Evolutionary conservation across 2,113 vertebrate genomes (phyloP).

Genomic region (Misgurnus mizolepis): DNA sequence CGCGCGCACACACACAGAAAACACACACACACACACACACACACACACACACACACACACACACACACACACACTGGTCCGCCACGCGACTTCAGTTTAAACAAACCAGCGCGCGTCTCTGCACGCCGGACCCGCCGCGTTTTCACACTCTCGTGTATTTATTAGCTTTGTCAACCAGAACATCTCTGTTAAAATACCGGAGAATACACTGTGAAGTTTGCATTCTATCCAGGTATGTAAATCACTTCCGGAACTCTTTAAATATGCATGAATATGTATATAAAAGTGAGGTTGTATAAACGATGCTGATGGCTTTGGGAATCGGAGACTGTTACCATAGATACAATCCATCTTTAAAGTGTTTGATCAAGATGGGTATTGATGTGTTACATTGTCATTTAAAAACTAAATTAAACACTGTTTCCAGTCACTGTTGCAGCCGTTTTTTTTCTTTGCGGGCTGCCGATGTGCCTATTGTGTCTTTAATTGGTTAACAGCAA

Average conservation of each 20-base stretch:
- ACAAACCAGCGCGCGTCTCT: slow-evolving; percentile 66
- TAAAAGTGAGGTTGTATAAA: neutral
- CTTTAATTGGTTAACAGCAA: neutral
- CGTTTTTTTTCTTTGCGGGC: neutral
- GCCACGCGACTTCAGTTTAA: slow-evolving; percentile 67
- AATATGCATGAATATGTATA: slow-evolving; percentile 15
- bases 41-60: neutral
- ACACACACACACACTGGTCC: slow-evolving; percentile 41
- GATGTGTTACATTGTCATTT: neutral
- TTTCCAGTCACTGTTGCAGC: slow-evolving; percentile 9
- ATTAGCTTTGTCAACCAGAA: neutral
- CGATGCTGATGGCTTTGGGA: slow-evolving; percentile 1
- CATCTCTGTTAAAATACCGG: neutral
- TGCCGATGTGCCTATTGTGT: neutral
- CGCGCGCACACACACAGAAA: too few relatives aligned
- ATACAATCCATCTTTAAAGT: neutral
- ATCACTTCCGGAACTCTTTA: slow-evolving; percentile 7
- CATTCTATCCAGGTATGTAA: neutral
- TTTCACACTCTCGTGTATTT: neutral
- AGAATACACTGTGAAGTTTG: neutral
- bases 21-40: too few relatives aligned
- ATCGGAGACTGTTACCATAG: slow-evolving; percentile 30
- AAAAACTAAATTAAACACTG: neutral
- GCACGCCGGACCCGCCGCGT: neutral
- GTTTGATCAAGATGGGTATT: neutral